Percentiles rank a stretch among this genome's conserved stretches.
These are phyloP conservation scores for Hydrolagus colliei DNA, from an alignment of 2,797 vertebrate genomes.

Conservation along the genomic window DNA sequence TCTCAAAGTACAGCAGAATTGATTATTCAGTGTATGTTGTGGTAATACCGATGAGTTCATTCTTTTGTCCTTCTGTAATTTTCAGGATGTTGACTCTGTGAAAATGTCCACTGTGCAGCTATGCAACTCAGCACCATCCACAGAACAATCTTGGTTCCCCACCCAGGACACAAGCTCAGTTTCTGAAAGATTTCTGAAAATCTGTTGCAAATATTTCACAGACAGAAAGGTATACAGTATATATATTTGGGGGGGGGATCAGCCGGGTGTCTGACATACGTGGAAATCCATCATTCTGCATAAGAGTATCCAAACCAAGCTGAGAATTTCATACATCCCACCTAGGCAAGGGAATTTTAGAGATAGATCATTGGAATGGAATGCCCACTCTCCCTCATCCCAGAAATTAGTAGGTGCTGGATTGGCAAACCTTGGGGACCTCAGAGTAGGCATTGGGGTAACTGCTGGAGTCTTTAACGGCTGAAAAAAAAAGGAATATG, in stretches of 20 bases:
- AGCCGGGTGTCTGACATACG: too few species aligned
- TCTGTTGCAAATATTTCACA: conserved; percentile 66
- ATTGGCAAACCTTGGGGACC: too few species aligned
- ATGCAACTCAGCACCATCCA: conserved; percentile 61
- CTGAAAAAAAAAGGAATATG: too few species aligned
- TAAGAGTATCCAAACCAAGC: too few species aligned
- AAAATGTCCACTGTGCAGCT: conserved; percentile 66
- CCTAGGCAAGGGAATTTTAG: too few species aligned
- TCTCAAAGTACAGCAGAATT: background rate
- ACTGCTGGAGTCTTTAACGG: too few species aligned
- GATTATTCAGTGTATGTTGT: background rate
- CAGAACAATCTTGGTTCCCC: conserved; percentile 51
- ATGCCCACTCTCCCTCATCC: too few species aligned
- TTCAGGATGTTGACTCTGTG: conserved; percentile 66
- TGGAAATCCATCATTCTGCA: too few species aligned
- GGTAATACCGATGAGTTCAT: background rate
- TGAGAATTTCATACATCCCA: too few species aligned
- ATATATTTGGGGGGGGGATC: conserved; percentile 8
- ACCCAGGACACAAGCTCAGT: conserved; percentile 51
- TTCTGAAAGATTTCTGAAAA: conserved; percentile 57
- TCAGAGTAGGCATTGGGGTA: too few species aligned
- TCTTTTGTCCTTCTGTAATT: conserved; percentile 3
- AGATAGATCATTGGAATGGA: too few species aligned
- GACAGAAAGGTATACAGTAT: conserved; percentile 63
- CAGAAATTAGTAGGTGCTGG: too few species aligned